phyloP scores from a whole-genome alignment of 2,113 vertebrate species.

The Plestiodon gilberti region DNA sequence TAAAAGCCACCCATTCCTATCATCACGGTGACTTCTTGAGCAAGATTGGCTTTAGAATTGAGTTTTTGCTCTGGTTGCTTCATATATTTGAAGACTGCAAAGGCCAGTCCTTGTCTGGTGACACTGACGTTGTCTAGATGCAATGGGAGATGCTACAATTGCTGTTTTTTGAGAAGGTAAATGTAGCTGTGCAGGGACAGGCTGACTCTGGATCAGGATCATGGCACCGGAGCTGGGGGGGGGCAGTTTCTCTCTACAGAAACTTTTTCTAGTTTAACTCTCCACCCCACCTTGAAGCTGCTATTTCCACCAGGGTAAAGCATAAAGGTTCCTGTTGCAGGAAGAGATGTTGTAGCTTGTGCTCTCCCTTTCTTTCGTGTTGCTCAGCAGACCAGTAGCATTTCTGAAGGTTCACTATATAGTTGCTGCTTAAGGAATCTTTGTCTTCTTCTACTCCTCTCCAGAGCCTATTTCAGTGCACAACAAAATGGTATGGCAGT shows the following conservation, averaged over 20 bases:
- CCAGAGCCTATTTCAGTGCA: background rate
- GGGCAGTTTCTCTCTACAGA: background rate
- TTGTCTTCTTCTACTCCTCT: background rate
- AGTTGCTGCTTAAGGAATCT: background rate
- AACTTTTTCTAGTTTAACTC: background rate
- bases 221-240: background rate
- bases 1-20: too few species aligned
- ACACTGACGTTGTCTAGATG: too few species aligned
- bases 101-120: too few species aligned
- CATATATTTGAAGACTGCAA: too few species aligned
- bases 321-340: too few species aligned
- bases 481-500: background rate
- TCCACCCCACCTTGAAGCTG: background rate
- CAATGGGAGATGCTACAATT: too few species aligned
- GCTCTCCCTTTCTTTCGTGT: background rate
- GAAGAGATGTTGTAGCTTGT: background rate
- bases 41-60: too few species aligned
- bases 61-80: too few species aligned
- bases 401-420: background rate
- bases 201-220: background rate
- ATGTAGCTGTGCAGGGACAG: background rate
- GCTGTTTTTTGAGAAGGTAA: background rate
- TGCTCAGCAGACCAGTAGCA: background rate
- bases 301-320: background rate
- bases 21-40: too few species aligned